A percentile compares a stretch with the other conserved stretches of the same genome.
phyloP scores from a whole-genome alignment of 2,888 invertebrate genomes.

The Tortricodes alternella region DNA sequence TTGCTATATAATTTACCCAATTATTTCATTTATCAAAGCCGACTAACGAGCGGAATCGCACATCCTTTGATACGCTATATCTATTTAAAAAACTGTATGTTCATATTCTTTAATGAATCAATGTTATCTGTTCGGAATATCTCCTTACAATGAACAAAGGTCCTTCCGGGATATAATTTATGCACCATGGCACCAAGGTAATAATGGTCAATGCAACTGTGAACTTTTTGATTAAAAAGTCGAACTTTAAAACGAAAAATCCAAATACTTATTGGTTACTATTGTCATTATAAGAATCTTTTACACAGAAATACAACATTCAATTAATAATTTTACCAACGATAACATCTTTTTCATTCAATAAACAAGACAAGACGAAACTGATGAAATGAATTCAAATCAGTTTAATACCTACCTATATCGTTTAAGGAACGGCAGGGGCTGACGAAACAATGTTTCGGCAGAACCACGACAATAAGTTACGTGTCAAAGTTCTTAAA shows the following conservation, averaged over 20 bases:
- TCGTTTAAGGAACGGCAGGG: not conserved
- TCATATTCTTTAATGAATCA: conserved; percentile 25
- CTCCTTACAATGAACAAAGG: conserved; percentile 22
- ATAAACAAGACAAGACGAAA: not conserved
- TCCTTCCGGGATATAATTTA: conserved; percentile 26
- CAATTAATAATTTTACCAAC: not conserved
- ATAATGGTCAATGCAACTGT: not conserved
- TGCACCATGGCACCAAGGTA: conserved; percentile 2
- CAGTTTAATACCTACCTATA: not conserved
- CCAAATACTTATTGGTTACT: not conserved
- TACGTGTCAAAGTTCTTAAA: too few relatives aligned
- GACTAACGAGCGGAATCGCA: conserved; percentile 12
- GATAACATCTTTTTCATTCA: not conserved
- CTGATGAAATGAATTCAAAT: not conserved
- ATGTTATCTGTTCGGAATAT: conserved; percentile 21
- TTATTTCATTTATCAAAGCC: conserved; percentile 8
- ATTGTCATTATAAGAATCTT: not conserved
- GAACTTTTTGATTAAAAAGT: not conserved
- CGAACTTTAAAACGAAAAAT: not conserved
- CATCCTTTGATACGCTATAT: conserved; percentile 16
- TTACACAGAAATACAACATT: not conserved
- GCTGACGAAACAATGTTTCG: conserved; percentile 2
- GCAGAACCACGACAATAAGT: not conserved
- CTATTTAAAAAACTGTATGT: not conserved
- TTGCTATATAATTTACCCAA: not conserved